Conservation (phyloP, 2,797 vertebrate species). For the Leuciscus waleckii region DNA sequence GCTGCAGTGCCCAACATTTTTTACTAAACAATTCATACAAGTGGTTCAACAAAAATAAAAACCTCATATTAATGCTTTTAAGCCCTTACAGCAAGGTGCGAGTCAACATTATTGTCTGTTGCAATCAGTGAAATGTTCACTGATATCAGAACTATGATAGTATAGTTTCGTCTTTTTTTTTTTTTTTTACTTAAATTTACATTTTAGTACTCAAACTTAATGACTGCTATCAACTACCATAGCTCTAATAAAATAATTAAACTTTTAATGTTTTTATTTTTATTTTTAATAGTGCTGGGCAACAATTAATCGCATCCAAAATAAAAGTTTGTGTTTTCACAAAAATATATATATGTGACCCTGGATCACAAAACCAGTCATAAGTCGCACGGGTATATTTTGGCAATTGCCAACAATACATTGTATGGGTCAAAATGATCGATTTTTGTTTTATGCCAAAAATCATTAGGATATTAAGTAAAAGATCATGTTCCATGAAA, state of each 20-base stretch:
- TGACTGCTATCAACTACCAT: background rate
- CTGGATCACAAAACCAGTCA: no score
- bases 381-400: no score
- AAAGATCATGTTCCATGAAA: no score
- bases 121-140: background rate
- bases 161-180: background rate
- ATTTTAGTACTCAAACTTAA: background rate
- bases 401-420: no score
- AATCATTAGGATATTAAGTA: no score
- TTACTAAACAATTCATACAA: background rate
- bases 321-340: no score
- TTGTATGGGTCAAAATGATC: no score
- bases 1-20: background rate
- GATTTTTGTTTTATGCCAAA: no score
- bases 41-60: background rate
- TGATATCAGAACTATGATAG: no score
- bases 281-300: no score
- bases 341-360: no score
- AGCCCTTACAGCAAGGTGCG: background rate
- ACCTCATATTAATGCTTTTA: background rate
- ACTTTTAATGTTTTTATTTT: background rate
- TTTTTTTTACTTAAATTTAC: background rate
- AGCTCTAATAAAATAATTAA: background rate
- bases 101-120: background rate
- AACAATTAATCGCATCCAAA: no score